These are phyloP conservation scores for Dipodomys stephensi DNA, from an alignment of 2,113 vertebrate genomes.

Conservation along the genomic window DNA sequence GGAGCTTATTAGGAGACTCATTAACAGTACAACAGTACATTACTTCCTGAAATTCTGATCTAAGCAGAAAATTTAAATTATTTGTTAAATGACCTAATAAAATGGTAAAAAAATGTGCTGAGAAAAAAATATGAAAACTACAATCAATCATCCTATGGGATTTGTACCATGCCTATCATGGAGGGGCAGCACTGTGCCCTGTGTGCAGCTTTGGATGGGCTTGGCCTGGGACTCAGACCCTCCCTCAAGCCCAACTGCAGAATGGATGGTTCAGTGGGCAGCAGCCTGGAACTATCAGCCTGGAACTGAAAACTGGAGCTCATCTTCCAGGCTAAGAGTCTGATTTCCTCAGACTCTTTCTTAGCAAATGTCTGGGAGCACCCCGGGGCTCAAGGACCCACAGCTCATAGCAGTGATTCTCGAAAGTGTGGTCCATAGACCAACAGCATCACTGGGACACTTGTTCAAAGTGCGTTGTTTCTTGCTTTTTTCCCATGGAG, in stretches of 20 bases:
- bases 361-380: not conserved
- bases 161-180: conserved; percentile 51
- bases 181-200: not conserved
- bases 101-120: conserved; percentile 88
- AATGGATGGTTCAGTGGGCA: conserved; percentile 18
- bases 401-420: not conserved
- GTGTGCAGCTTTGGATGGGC: not conserved
- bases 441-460: not conserved
- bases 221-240: not conserved
- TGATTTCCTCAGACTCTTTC: not conserved
- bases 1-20: conserved; percentile 88
- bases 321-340: not conserved
- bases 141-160: conserved; percentile 74
- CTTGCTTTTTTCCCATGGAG: not conserved
- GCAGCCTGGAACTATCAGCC: not conserved
- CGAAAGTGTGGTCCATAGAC: not conserved
- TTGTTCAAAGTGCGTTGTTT: not conserved
- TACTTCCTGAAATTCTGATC: conserved; percentile 89
- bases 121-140: conserved; percentile 86
- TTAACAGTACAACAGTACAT: conserved; percentile 90
- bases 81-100: conserved; percentile 91
- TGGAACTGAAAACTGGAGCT: not conserved
- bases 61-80: conserved; percentile 92
- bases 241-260: not conserved
- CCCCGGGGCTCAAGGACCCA: not conserved